Evolutionary conservation across 2,797 vertebrate genomes (phyloP), one percentile per base, ranked within the genome.

Genomic region (Pipistrellus pygmaeus): DNA sequence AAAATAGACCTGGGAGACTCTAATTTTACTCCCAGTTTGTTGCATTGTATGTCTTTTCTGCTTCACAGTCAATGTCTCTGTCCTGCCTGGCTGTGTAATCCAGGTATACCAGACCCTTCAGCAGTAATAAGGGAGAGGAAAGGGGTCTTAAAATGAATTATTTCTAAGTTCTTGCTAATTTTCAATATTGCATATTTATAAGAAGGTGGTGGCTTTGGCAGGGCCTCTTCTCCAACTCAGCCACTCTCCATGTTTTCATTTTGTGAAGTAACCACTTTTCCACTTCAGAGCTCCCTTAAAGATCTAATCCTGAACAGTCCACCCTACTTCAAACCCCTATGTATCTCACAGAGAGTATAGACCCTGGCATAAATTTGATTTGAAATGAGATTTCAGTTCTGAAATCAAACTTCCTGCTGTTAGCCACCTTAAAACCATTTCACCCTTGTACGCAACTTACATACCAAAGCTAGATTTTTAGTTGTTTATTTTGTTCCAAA

Each of bases 401-500:
- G 48, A 92, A 90, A 73, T 57, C 60, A 95, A 95, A 91, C 51
- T 60, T 96, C 80, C 62, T 92, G 44, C 62, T 83, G 38, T 96
- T 96, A 87, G 88, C 27, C 73, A 91, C 48, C 27, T 95, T 88
- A 96, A 95, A 73, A 72, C 41, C 68, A 75, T 94, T 92, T 84
- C 27, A 73, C 53, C 25, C 76, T 66, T 87, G 30, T 51, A 96
- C 77, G 57, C 68, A 96, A 91, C 71, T 85, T 73, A 95, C 69
- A 88, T 85, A 96, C 80, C 71, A 69, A 95, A 93, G 88, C 46
- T 91, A 92, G 73, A 95, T 64, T 87, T 97, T 97, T 85, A 95
- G 25, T 90, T 95, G 73, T 97, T 97, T 97, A 97, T 97, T 97
- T 96, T 96, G 96, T 97, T 96, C 95, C 97, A 97, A 97, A 96